These are phyloP conservation scores for Heteromyza rotundicornis DNA, from an alignment of 2,888 invertebrate species.

Conservation along the genomic window DNA sequence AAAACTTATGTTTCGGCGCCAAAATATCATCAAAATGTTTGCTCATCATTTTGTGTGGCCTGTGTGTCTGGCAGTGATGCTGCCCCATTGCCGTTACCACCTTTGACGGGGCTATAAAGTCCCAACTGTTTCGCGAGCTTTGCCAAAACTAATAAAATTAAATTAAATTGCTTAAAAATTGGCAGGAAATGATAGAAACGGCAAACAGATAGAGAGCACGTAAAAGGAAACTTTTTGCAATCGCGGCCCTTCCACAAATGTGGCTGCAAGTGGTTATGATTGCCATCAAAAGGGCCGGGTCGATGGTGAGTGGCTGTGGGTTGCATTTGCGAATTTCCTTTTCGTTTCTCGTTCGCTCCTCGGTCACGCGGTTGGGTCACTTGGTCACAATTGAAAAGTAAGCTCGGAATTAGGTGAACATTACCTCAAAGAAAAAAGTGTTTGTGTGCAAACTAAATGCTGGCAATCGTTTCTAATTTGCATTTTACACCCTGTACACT, in stretches of 20 bases:
- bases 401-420: neutral
- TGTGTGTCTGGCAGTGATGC: neutral
- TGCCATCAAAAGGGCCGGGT: neutral
- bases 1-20: slow-evolving; percentile 2
- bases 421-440: too few relatives aligned
- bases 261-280: neutral
- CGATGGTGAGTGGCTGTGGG: neutral
- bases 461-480: too few relatives aligned
- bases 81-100: neutral
- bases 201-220: too few relatives aligned
- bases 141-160: slow-evolving; percentile 54
- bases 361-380: neutral
- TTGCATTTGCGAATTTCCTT: neutral
- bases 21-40: slow-evolving; percentile 1
- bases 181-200: slow-evolving; percentile 29
- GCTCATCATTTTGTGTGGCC: neutral
- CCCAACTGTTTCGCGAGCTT: slow-evolving; percentile 35
- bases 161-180: slow-evolving; percentile 54
- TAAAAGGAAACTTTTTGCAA: neutral
- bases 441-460: too few relatives aligned
- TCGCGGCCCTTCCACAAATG: neutral
- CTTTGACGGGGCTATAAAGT: neutral
- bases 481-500: too few relatives aligned
- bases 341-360: neutral
- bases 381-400: neutral